These are phyloP conservation scores for Vulpes lagopus DNA, from an alignment of 2,113 vertebrate genomes.

Conservation along the genomic window DNA sequence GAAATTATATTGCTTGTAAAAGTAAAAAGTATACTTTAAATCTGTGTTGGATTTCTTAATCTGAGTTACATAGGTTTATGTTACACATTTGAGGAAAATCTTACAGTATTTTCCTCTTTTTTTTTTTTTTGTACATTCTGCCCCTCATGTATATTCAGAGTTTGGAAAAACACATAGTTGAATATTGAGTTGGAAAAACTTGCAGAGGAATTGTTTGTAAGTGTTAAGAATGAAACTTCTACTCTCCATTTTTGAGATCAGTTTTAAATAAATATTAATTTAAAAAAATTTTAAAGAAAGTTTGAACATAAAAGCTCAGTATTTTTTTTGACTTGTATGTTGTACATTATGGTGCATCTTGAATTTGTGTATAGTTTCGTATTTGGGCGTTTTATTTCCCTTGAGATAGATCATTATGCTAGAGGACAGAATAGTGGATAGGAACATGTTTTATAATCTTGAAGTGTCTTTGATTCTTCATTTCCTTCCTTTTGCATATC, in stretches of 20 bases:
- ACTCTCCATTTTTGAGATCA: not conserved
- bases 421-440: not conserved
- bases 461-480: not conserved
- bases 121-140: constrained; percentile 10
- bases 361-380: not conserved
- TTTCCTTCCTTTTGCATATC: not conserved
- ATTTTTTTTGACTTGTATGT: constrained; percentile 40
- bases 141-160: not conserved
- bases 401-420: not conserved
- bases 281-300: not conserved
- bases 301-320: not conserved
- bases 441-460: not conserved
- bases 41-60: constrained; percentile 40
- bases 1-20: constrained; percentile 47
- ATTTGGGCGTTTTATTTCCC: constrained; percentile 23
- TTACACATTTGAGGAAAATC: constrained; percentile 42
- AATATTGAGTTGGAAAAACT: constrained; percentile 35
- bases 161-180: constrained; percentile 67
- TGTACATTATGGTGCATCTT: not conserved
- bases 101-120: constrained; percentile 21
- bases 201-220: constrained; percentile 8
- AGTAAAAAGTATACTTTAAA: constrained; percentile 19
- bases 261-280: constrained; percentile 44
- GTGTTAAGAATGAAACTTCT: constrained; percentile 26
- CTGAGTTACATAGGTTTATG: constrained; percentile 6